Percentiles rank a stretch among this genome's conserved stretches.
phyloP scores from a whole-genome alignment of 2,888 invertebrate species.

The Panzeria rudis region DNA sequence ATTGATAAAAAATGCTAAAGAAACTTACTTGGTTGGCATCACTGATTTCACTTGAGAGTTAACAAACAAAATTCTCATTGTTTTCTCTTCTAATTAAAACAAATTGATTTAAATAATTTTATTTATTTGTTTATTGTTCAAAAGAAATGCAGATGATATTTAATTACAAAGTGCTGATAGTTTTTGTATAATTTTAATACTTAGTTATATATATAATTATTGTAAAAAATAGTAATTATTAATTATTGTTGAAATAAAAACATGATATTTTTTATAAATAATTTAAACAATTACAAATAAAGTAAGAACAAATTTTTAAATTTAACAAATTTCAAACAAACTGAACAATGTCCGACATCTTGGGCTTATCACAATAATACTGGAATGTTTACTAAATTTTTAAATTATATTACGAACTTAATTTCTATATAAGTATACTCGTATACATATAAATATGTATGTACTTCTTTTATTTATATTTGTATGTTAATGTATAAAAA shows the following conservation, averaged over 20 bases:
- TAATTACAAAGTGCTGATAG: conserved; percentile 61
- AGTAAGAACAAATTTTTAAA: conserved; percentile 44
- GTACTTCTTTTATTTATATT: neutral
- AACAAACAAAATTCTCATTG: neutral
- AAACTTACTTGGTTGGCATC: no score
- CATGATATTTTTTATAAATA: conserved; percentile 3
- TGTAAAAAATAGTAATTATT: conserved; percentile 34
- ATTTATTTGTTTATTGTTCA: conserved; percentile 58
- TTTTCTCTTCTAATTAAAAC: conserved; percentile 1
- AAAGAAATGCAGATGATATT: conserved; percentile 62
- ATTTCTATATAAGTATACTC: neutral
- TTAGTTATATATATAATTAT: neutral
- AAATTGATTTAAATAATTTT: conserved; percentile 26
- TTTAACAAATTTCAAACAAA: conserved; percentile 63
- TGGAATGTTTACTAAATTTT: conserved; percentile 71
- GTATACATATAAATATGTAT: conserved; percentile 19
- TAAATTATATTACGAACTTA: conserved; percentile 52
- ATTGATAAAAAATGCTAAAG: no score
- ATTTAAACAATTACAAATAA: conserved; percentile 40
- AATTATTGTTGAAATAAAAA: conserved; percentile 14
- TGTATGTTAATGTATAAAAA: neutral
- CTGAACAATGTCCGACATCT: conserved; percentile 72
- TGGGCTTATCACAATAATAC: conserved; percentile 75
- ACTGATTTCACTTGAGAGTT: neutral
- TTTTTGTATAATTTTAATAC: conserved; percentile 48